Conservation (phyloP, 2,888 invertebrate species). For the Orthonevra nobilis region DNA sequence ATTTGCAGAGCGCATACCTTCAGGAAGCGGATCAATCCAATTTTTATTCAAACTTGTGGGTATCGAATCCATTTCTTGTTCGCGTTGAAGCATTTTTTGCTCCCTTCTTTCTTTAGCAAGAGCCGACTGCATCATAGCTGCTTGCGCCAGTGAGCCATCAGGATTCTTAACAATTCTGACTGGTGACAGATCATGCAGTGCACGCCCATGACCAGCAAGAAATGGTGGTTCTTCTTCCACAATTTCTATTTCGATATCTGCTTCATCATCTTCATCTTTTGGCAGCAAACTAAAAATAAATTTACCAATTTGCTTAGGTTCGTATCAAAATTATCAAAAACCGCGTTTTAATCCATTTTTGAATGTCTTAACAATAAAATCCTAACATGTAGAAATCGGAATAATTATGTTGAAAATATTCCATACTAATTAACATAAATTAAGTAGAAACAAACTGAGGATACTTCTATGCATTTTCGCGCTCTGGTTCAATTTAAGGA, state of each 20-base stretch:
- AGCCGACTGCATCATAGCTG: slow-evolving; percentile 99
- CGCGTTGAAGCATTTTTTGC: slow-evolving; percentile 96
- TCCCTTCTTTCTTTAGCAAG: slow-evolving; percentile 98
- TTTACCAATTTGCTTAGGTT: too few species aligned
- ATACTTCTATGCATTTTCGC: too few species aligned
- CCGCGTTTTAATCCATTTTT: too few species aligned
- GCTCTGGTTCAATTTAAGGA: too few species aligned
- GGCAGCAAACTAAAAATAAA: slow-evolving; percentile 83
- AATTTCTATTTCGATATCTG: slow-evolving; percentile 98
- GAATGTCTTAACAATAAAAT: too few species aligned
- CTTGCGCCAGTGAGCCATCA: slow-evolving; percentile 98
- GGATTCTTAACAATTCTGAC: slow-evolving; percentile 99
- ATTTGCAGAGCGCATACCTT: slow-evolving; percentile 81
- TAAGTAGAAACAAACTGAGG: too few species aligned
- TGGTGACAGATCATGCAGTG: slow-evolving; percentile 94
- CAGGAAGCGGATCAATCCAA: slow-evolving; percentile 98
- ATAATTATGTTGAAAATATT: too few species aligned
- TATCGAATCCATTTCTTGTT: slow-evolving; percentile 93
- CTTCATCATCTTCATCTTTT: slow-evolving; percentile 96
- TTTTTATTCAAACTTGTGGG: slow-evolving; percentile 93
- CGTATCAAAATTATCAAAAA: too few species aligned
- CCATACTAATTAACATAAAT: too few species aligned
- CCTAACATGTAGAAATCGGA: too few species aligned
- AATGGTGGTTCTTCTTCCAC: slow-evolving; percentile 99
- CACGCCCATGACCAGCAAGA: slow-evolving; percentile 94